phyloP scores from a whole-genome alignment of 1,140 invertebrate species.

The Macrostomum lignano region DNA sequence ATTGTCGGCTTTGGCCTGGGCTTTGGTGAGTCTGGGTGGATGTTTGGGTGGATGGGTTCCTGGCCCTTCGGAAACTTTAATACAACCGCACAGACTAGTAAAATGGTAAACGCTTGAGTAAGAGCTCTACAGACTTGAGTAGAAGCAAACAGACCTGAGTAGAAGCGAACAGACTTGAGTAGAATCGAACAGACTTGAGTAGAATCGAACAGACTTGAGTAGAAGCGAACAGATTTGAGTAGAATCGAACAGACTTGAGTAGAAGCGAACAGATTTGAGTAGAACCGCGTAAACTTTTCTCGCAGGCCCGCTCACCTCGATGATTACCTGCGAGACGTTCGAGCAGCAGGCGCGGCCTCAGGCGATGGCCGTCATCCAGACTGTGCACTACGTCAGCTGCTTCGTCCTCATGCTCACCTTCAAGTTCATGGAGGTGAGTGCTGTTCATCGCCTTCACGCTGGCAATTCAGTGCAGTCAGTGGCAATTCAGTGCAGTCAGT shows the following conservation, averaged over 20 bases:
- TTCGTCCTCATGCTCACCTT: neutral
- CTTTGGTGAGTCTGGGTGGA: neutral
- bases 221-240: too few relatives aligned
- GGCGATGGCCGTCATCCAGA: neutral
- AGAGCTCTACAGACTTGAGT: neutral
- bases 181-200: too few relatives aligned
- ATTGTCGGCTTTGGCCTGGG: conserved; percentile 1
- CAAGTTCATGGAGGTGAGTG: conserved; percentile 2
- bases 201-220: too few relatives aligned
- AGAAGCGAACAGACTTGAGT: too few relatives aligned
- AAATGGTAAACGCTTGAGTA: neutral
- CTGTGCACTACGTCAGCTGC: neutral
- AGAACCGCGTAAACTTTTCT: too few relatives aligned
- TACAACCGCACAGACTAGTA: neutral
- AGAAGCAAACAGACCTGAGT: neutral
- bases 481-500: too few relatives aligned
- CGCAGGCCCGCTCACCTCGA: neutral
- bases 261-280: too few relatives aligned
- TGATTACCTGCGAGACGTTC: neutral
- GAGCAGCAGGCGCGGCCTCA: neutral
- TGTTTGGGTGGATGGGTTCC: neutral
- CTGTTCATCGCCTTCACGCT: too few relatives aligned
- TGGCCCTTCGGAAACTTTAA: neutral
- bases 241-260: too few relatives aligned
- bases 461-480: too few relatives aligned